Conservation (phyloP, 2,113 vertebrate species). For the Nothoprocta pentlandii region DNA sequence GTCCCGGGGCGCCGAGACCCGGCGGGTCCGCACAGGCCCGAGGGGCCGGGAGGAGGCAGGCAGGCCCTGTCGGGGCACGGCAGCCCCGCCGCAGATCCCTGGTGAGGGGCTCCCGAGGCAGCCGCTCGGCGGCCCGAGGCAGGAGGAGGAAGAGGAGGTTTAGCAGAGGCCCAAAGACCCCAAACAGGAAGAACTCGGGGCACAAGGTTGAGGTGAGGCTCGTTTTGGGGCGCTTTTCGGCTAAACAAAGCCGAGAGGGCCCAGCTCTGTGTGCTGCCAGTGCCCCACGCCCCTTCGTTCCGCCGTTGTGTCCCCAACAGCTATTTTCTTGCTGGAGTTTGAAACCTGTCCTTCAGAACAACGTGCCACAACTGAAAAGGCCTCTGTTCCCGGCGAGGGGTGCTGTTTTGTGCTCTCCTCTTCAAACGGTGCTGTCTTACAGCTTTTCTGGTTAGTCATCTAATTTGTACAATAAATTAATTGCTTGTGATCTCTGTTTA, state of each 20-base stretch:
- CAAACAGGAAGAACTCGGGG: not conserved
- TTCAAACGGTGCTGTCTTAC: not conserved
- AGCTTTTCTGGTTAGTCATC: not conserved
- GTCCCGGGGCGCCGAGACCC: too few relatives aligned
- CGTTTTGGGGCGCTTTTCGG: not conserved
- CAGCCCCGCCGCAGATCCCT: too few relatives aligned
- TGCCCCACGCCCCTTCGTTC: not conserved
- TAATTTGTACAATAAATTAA: not conserved
- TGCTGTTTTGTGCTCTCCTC: not conserved
- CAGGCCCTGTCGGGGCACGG: too few relatives aligned
- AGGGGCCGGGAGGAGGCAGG: too few relatives aligned
- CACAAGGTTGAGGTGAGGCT: not conserved
- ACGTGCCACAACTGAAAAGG: not conserved
- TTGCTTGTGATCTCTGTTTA: not conserved
- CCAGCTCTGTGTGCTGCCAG: not conserved
- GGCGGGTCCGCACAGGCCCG: too few relatives aligned
- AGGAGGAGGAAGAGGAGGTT: not conserved
- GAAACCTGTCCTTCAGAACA: not conserved
- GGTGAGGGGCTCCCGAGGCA: too few relatives aligned
- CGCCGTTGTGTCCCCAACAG: not conserved
- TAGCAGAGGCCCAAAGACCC: not conserved
- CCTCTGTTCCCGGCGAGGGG: not conserved
- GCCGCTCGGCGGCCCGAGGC: too few relatives aligned
- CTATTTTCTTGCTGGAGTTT: not conserved
- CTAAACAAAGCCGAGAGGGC: not conserved